Percentiles rank a stretch among this genome's conserved stretches.
Conservation (phyloP, 2,888 invertebrate species). For the Tetheella fluctuosa region DNA sequence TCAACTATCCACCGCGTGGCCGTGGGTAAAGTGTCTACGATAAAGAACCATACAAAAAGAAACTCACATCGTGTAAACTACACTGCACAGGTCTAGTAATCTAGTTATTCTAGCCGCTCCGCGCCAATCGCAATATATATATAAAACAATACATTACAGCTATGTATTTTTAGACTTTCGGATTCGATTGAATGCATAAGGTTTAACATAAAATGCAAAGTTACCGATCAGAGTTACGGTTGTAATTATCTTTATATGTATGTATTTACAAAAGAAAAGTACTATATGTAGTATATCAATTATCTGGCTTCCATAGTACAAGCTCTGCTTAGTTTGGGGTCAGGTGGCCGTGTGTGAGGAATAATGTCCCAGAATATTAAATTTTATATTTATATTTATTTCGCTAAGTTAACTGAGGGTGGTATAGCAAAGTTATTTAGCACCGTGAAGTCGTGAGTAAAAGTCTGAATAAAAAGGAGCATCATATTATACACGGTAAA, state of each 20-base stretch:
- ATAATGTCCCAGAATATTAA: no score
- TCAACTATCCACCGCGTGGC: conserved; percentile 61
- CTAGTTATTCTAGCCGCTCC: conserved; percentile 10
- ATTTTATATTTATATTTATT: no score
- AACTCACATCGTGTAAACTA: conserved; percentile 10
- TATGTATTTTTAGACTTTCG: neutral
- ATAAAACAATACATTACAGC: neutral
- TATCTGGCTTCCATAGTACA: no score
- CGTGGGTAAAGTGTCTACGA: conserved; percentile 56
- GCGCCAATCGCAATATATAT: conserved; percentile 11
- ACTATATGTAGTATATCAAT: no score
- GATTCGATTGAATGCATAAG: neutral
- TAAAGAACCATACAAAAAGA: conserved; percentile 56
- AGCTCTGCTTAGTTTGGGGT: no score
- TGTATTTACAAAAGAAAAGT: no score
- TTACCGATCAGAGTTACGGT: no score
- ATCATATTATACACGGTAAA: neutral
- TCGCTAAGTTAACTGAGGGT: neutral
- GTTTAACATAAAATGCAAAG: neutral
- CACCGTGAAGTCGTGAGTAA: neutral
- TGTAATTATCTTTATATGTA: no score
- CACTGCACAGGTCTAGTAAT: conserved; percentile 14
- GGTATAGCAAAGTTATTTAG: conserved; percentile 3
- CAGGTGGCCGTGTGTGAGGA: no score
- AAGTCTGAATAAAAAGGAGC: neutral